A percentile compares a stretch with the other conserved stretches of the same genome.
phyloP scores from a whole-genome alignment of 2,888 invertebrate species.

The Drosophila borborema region DNA sequence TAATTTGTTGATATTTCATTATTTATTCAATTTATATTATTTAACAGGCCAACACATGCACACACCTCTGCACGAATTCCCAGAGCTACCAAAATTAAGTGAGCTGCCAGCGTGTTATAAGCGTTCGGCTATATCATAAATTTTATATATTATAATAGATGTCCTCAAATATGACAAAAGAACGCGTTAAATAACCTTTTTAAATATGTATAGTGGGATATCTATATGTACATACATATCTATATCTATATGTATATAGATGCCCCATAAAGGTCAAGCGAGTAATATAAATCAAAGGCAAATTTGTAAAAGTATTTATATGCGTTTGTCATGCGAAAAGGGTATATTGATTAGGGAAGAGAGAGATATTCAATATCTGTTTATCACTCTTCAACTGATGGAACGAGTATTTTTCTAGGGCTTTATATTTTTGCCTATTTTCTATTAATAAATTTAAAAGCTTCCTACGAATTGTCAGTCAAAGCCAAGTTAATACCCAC shows the following conservation, averaged over 20 bases:
- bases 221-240: background rate
- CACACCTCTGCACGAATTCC: background rate
- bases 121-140: constrained; percentile 10
- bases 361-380: no score
- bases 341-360: background rate
- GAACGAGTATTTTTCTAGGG: background rate
- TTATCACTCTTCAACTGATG: no score
- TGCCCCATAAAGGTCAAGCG: background rate
- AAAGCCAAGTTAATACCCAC: background rate
- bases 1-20: background rate
- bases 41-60: constrained; percentile 1
- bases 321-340: background rate
- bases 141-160: constrained; percentile 16
- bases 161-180: constrained; percentile 11
- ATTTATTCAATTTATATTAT: constrained; percentile 8
- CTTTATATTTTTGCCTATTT: background rate
- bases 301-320: background rate
- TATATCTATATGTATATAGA: background rate
- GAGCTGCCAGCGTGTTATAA: constrained; percentile 3
- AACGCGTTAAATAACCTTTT: background rate
- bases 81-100: background rate
- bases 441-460: background rate
- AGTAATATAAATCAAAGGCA: background rate
- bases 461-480: background rate
- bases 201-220: constrained; percentile 1